Conservation (phyloP, 2,888 invertebrate species). For the Dione vanillae region DNA sequence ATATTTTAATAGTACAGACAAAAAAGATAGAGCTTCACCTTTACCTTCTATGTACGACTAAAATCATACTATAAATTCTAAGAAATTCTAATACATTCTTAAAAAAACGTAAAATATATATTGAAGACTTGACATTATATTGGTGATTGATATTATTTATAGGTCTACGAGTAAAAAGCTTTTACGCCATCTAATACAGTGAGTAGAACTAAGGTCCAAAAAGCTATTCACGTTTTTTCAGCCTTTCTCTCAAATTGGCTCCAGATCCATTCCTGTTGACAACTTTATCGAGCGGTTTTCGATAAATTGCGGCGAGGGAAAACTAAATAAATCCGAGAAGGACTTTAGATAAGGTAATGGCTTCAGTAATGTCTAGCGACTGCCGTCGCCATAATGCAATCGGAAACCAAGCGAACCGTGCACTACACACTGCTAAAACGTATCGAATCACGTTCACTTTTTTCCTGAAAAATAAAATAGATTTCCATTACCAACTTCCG, state of each 20-base stretch:
- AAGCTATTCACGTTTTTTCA: constrained; percentile 71
- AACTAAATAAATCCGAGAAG: constrained; percentile 84
- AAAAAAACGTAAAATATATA: neutral
- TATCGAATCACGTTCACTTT: constrained; percentile 45
- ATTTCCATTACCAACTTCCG: constrained; percentile 26
- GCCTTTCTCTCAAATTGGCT: constrained; percentile 79
- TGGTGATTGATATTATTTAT: neutral
- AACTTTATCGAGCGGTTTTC: constrained; percentile 84
- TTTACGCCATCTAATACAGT: constrained; percentile 43
- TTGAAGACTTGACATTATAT: neutral
- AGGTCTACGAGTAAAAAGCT: constrained; percentile 19
- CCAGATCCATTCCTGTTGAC: constrained; percentile 83
- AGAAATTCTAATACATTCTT: neutral
- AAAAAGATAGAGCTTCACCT: neutral
- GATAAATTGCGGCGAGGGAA: constrained; percentile 84
- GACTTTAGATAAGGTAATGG: constrained; percentile 85
- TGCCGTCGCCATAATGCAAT: constrained; percentile 80
- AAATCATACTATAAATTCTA: neutral
- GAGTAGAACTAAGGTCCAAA: constrained; percentile 52
- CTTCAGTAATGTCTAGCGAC: constrained; percentile 81
- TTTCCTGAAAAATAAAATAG: constrained; percentile 45
- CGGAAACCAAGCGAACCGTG: constrained; percentile 70
- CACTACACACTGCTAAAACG: constrained; percentile 60
- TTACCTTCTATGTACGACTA: neutral
- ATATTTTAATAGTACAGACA: too few relatives aligned